A percentile compares a stretch with the other conserved stretches of the same genome.
phyloP scores from a whole-genome alignment of 2,888 invertebrate genomes.

The Rhingia campestris region DNA sequence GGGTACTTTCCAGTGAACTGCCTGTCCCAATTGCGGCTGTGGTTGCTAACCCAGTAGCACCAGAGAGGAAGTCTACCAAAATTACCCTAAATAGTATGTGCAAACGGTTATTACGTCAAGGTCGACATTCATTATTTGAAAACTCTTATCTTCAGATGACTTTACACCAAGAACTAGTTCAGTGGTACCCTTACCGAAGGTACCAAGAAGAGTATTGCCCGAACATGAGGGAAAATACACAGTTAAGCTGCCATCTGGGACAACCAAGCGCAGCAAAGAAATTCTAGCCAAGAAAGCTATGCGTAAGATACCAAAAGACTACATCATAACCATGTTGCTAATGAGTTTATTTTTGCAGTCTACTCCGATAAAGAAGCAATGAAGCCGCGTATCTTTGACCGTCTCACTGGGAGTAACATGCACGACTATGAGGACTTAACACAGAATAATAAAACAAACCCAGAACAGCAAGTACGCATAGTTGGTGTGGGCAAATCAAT shows the following conservation, averaged over 20 bases:
- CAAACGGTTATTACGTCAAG: background rate
- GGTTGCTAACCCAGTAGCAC: constrained; percentile 78
- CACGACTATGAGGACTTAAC: constrained; percentile 38
- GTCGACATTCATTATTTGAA: background rate
- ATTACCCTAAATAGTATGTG: constrained; percentile 71
- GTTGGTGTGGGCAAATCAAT: constrained; percentile 75
- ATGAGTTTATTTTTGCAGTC: constrained; percentile 74
- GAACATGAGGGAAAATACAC: constrained; percentile 85
- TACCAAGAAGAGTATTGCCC: constrained; percentile 82
- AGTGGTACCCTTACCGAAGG: constrained; percentile 77
- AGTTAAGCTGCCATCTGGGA: constrained; percentile 84
- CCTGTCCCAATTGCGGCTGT: constrained; percentile 84
- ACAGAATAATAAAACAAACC: constrained; percentile 71
- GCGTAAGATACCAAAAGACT: constrained; percentile 76
- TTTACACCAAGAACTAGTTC: constrained; percentile 38
- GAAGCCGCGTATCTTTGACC: constrained; percentile 79
- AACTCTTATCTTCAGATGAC: constrained; percentile 13
- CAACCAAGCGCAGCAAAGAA: constrained; percentile 83
- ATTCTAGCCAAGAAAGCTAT: constrained; percentile 82
- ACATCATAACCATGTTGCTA: no score
- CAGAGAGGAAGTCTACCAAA: constrained; percentile 68
- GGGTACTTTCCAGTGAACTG: constrained; percentile 83
- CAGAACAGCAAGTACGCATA: constrained; percentile 77
- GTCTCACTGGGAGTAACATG: constrained; percentile 76
- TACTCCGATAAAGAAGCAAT: constrained; percentile 80